A percentile compares a stretch with the other conserved stretches of the same genome.
phyloP scores from a whole-genome alignment of 2,113 vertebrate genomes.

The Octodon degus region DNA sequence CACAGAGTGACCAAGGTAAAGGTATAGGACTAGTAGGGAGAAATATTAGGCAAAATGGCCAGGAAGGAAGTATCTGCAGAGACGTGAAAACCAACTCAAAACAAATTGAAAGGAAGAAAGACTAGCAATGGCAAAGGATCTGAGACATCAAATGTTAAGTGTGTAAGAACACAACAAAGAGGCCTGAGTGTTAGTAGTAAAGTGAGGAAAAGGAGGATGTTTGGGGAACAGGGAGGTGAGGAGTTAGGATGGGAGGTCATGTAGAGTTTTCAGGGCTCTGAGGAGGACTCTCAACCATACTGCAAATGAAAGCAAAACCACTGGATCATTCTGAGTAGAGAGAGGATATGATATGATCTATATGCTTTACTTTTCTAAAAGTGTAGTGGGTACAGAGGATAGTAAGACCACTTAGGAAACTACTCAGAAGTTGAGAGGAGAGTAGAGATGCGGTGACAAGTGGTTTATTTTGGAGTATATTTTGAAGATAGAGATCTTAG shows the following conservation, averaged over 20 bases:
- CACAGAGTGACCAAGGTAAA: not conserved
- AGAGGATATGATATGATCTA: not conserved
- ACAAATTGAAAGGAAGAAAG: not conserved
- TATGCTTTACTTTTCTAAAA: not conserved
- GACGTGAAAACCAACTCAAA: not conserved
- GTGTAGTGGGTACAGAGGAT: not conserved
- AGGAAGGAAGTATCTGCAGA: not conserved
- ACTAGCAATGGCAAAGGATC: not conserved
- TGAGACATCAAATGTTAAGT: not conserved
- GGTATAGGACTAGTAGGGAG: not conserved
- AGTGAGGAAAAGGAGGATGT: not conserved
- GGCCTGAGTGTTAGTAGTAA: not conserved
- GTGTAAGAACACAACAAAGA: not conserved
- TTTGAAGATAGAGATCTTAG: not conserved
- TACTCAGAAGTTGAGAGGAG: not conserved
- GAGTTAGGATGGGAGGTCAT: not conserved
- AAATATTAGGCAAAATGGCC: not conserved
- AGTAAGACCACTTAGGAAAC: not conserved
- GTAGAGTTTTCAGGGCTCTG: not conserved
- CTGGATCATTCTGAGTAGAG: not conserved
- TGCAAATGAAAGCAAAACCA: not conserved
- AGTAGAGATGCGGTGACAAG: not conserved
- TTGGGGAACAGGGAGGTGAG: not conserved
- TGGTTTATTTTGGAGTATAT: constrained; percentile 32
- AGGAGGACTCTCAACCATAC: not conserved